These are phyloP conservation scores for Lynx canadensis DNA, from an alignment of 2,113 vertebrate genomes.

Conservation along the genomic window DNA sequence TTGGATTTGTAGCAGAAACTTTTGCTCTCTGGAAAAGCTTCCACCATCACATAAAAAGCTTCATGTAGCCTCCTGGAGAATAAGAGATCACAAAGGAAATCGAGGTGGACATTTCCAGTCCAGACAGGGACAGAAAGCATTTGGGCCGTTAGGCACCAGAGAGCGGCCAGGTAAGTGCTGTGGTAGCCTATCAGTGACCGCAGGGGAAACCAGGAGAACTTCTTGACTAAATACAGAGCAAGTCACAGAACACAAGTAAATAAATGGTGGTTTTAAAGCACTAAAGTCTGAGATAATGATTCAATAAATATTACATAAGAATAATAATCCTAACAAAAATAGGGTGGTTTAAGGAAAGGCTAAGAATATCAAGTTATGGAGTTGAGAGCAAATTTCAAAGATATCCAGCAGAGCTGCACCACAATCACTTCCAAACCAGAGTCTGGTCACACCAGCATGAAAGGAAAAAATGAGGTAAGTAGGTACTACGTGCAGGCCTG, in stretches of 20 bases:
- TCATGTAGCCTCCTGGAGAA: neutral
- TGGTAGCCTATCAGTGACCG: neutral
- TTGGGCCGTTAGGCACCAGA: neutral
- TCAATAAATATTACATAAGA: neutral
- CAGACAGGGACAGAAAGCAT: neutral
- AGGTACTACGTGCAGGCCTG: neutral
- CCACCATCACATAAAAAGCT: neutral
- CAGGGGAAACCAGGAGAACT: neutral
- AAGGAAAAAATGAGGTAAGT: neutral
- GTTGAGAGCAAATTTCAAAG: constrained; percentile 2
- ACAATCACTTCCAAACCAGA: neutral
- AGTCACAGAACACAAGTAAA: neutral
- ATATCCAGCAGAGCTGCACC: neutral
- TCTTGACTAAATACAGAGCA: neutral
- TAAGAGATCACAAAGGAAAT: neutral
- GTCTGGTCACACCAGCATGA: neutral
- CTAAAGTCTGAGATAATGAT: neutral
- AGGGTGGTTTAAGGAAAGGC: neutral
- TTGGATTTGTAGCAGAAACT: neutral
- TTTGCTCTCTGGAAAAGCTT: neutral
- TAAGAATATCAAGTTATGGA: neutral
- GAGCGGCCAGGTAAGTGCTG: neutral
- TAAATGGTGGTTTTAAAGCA: neutral
- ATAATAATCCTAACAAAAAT: neutral
- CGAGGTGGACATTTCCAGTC: neutral